phyloP scores from a whole-genome alignment of 2,888 invertebrate species.

The Pristionchus arcanus region DNA sequence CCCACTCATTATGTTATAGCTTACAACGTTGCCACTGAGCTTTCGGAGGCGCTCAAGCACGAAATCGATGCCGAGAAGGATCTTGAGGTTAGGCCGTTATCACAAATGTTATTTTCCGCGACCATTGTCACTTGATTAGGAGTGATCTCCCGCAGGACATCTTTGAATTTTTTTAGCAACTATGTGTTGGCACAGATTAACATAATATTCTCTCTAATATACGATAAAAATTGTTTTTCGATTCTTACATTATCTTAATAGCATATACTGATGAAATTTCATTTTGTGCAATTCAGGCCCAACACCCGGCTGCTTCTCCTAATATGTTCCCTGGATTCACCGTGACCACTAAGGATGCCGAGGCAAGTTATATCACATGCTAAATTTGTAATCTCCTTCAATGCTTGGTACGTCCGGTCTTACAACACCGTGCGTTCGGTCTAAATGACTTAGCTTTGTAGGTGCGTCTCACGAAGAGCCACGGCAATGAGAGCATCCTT shows the following conservation, averaged over 20 bases:
- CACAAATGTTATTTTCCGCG: slow-evolving; percentile 84
- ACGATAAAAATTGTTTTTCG: too few relatives aligned
- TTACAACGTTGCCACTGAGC: slow-evolving; percentile 77
- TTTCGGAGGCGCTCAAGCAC: slow-evolving; percentile 92
- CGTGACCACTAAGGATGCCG: slow-evolving; percentile 83
- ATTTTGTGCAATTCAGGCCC: slow-evolving; percentile 9
- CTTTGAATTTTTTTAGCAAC: too few relatives aligned
- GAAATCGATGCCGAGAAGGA: slow-evolving; percentile 92
- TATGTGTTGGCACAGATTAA: too few relatives aligned
- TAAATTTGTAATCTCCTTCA: neutral
- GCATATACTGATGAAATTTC: neutral
- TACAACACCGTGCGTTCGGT: neutral
- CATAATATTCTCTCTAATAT: too few relatives aligned
- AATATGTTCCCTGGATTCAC: slow-evolving; percentile 88
- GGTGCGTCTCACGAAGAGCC: slow-evolving; percentile 85
- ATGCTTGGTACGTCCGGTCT: too few relatives aligned
- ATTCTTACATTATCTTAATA: too few relatives aligned
- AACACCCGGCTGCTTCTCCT: slow-evolving; percentile 81
- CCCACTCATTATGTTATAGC: neutral
- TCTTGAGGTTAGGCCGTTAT: slow-evolving; percentile 15
- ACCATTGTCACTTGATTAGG: slow-evolving; percentile 80
- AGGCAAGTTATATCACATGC: neutral
- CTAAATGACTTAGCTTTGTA: slow-evolving; percentile 83
- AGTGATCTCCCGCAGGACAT: too few relatives aligned
- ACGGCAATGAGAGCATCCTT: slow-evolving; percentile 86